These are phyloP conservation scores for Drosophila leontia DNA, from an alignment of 1,140 invertebrate genomes.

Conservation along the genomic window DNA sequence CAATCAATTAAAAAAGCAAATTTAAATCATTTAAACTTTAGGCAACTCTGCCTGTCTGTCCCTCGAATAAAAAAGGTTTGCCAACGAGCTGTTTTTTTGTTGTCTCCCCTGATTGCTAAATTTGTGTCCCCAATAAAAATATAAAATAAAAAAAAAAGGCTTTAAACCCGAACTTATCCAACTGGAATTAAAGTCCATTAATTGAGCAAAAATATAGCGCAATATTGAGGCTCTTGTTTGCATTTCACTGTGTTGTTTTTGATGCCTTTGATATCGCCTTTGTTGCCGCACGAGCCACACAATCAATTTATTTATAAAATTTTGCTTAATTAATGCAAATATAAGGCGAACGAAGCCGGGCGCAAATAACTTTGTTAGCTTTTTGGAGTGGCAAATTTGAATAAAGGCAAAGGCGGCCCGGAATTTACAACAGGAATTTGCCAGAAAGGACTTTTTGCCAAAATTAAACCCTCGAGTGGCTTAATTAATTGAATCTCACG, in stretches of 20 bases:
- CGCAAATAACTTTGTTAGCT: constrained; percentile 58
- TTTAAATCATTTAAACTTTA: constrained; percentile 10
- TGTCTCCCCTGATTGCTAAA: constrained; percentile 36
- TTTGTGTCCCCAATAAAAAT: constrained; percentile 29
- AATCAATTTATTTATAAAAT: constrained; percentile 78
- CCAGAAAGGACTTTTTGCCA: constrained; percentile 27
- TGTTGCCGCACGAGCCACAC: constrained; percentile 52
- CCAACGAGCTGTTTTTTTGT: constrained; percentile 15
- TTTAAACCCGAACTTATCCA: constrained; percentile 55
- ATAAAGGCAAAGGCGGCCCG: constrained; percentile 30
- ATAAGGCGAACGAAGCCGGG: constrained; percentile 23
- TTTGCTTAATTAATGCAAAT: constrained; percentile 78
- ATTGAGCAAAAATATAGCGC: constrained; percentile 56
- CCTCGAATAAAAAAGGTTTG: constrained; percentile 8
- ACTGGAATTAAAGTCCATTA: constrained; percentile 72
- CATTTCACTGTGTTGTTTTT: constrained; percentile 28
- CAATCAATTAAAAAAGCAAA: constrained; percentile 21
- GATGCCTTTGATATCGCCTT: constrained; percentile 21
- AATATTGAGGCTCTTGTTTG: constrained; percentile 27
- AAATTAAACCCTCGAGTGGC: constrained; percentile 1
- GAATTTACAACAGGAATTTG: constrained; percentile 13
- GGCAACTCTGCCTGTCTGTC: background rate
- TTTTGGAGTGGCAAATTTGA: constrained; percentile 29
- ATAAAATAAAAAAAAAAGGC: constrained; percentile 16
- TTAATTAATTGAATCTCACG: constrained; percentile 48